These are phyloP conservation scores for Drosophila saltans DNA, from an alignment of 1,140 invertebrate species.

Conservation along the genomic window DNA sequence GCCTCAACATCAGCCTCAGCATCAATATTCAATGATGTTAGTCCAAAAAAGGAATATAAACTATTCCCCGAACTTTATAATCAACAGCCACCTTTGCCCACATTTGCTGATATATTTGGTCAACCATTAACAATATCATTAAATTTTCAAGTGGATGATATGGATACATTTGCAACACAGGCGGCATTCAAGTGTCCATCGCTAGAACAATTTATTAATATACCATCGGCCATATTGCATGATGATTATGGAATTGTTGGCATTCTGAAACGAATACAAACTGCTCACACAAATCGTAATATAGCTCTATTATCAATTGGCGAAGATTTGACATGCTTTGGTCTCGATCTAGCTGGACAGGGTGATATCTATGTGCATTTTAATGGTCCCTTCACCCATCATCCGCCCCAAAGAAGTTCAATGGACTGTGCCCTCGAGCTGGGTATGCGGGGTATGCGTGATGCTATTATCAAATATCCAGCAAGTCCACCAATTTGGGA, in stretches of 20 bases:
- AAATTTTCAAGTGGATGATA: not conserved
- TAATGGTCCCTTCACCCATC: conserved; percentile 62
- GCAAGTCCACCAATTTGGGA: conserved; percentile 50
- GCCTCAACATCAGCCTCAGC: conserved; percentile 5
- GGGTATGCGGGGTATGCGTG: conserved; percentile 65
- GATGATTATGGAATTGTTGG: conserved; percentile 48
- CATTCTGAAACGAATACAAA: conserved; percentile 35
- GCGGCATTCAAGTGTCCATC: conserved; percentile 13
- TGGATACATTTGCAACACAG: not conserved
- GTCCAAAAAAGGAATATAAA: conserved; percentile 42
- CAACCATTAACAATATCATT: conserved; percentile 36
- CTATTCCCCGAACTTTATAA: conserved; percentile 61
- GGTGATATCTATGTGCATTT: conserved; percentile 71
- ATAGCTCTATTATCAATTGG: conserved; percentile 48
- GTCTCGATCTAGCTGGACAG: conserved; percentile 56
- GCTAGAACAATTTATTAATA: conserved; percentile 21
- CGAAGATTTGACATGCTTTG: conserved; percentile 60
- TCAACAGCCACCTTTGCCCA: conserved; percentile 47
- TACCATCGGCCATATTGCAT: conserved; percentile 23
- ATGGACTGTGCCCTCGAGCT: conserved; percentile 56
- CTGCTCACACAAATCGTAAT: conserved; percentile 13
- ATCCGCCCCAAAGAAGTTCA: conserved; percentile 45
- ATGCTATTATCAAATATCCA: conserved; percentile 49
- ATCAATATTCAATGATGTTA: conserved; percentile 12
- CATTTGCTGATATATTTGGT: conserved; percentile 59